Evolutionary conservation across 2,797 vertebrate genomes (phyloP).

Genomic region (Eidolon dupreanum): DNA sequence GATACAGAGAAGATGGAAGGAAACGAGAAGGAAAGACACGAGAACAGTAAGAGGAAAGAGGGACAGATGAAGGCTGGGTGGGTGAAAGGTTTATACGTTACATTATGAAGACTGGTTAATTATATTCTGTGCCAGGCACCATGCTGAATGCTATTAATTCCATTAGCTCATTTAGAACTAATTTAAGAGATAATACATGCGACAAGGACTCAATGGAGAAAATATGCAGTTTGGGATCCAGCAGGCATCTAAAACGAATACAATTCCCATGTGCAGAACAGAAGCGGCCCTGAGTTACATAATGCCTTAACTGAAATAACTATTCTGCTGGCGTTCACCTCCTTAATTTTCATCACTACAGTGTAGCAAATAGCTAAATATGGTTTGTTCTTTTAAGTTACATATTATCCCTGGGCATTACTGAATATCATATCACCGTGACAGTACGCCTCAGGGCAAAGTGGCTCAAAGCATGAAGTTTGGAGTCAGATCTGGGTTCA

Average conservation of each 20-base stretch:
- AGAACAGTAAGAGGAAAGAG: neutral
- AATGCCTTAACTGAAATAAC: neutral
- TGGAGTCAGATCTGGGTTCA: neutral
- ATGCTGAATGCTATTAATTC: neutral
- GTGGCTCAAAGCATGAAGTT: neutral
- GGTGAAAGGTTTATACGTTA: neutral
- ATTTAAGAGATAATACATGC: neutral
- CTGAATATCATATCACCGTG: neutral
- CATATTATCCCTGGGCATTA: neutral
- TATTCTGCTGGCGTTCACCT: neutral
- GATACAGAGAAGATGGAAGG: neutral
- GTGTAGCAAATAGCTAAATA: neutral
- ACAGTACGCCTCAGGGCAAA: rapidly evolving
- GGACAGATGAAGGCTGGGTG: neutral
- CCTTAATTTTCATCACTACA: no score
- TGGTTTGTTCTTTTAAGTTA: neutral
- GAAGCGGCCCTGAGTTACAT: neutral
- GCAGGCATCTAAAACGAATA: neutral
- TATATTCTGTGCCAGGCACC: no score
- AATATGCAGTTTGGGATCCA: neutral
- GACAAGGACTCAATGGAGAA: neutral
- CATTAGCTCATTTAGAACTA: neutral
- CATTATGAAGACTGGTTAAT: neutral
- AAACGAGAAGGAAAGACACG: neutral
- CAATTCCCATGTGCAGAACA: neutral